Conservation (phyloP, 2,888 invertebrate species). For the Epinotia ramella region DNA sequence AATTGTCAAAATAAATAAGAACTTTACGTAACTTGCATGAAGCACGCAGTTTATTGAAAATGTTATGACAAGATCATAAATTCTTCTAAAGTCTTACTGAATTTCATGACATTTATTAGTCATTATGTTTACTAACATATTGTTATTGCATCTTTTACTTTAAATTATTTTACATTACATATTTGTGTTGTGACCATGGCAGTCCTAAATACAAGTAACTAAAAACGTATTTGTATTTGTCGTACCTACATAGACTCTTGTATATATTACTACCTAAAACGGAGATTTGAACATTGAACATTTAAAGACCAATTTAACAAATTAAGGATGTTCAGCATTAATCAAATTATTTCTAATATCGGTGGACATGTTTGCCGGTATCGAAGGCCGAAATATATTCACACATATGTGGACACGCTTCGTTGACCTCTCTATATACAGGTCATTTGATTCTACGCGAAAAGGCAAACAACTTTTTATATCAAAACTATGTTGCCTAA, state of each 20-base stretch:
- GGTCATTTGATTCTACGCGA: constrained; percentile 39
- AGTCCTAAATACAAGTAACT: neutral
- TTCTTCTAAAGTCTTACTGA: constrained; percentile 1
- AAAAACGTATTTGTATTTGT: constrained; percentile 7
- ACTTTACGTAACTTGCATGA: constrained; percentile 2
- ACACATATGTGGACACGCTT: constrained; percentile 24
- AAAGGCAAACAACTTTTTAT: constrained; percentile 45
- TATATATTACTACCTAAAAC: neutral
- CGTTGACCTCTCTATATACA: constrained; percentile 32
- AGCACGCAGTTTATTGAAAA: constrained; percentile 4
- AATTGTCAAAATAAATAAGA: neutral
- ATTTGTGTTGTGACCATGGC: neutral
- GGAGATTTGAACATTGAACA: neutral
- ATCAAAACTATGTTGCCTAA: constrained; percentile 34
- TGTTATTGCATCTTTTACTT: neutral
- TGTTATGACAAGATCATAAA: constrained; percentile 12
- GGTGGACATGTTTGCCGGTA: constrained; percentile 8
- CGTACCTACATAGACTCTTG: neutral
- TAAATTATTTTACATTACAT: neutral
- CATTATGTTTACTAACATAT: neutral
- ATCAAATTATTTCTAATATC: constrained; percentile 12
- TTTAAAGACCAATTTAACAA: neutral
- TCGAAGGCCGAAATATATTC: constrained; percentile 25
- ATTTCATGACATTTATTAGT: constrained; percentile 1
- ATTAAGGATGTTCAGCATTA: constrained; percentile 12